A percentile compares a stretch with the other conserved stretches of the same genome.
phyloP scores from a whole-genome alignment of 2,797 vertebrate species.

The Malurus leucopterus region DNA sequence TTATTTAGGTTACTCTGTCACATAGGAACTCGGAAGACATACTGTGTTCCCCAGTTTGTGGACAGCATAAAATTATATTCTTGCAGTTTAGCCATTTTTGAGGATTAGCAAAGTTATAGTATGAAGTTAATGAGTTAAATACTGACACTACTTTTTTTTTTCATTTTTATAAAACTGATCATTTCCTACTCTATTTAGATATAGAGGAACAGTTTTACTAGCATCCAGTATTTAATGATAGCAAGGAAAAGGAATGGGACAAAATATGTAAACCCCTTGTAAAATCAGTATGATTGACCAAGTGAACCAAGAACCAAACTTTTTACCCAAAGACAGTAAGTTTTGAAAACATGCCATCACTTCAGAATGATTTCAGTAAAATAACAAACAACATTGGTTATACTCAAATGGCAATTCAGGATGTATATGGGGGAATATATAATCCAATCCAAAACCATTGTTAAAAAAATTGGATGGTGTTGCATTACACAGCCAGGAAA shows the following conservation, averaged over 20 bases:
- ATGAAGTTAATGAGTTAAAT: not conserved
- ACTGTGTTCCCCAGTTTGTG: not conserved
- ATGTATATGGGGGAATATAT: not conserved
- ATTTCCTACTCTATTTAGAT: constrained; percentile 8
- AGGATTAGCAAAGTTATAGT: not conserved
- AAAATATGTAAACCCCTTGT: not conserved
- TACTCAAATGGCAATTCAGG: not conserved
- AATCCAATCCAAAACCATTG: not conserved
- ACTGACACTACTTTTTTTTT: not conserved
- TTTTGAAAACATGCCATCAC: not conserved
- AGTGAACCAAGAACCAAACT: constrained; percentile 10
- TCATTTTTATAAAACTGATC: not conserved
- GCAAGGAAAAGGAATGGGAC: not conserved
- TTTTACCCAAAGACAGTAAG: not conserved
- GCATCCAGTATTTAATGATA: not conserved
- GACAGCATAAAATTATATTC: not conserved
- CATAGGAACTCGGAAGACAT: not conserved
- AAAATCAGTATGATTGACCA: not conserved
- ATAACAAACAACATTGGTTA: not conserved
- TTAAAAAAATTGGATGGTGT: constrained; percentile 28
- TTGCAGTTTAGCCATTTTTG: not conserved
- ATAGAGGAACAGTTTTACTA: not conserved
- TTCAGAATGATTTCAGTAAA: not conserved
- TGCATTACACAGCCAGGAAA: constrained; percentile 15
- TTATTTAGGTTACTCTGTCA: not conserved